Percentiles rank a stretch among this genome's conserved stretches.
Conservation (phyloP, 1,140 invertebrate genomes). For the Palaemon carinicauda region DNA sequence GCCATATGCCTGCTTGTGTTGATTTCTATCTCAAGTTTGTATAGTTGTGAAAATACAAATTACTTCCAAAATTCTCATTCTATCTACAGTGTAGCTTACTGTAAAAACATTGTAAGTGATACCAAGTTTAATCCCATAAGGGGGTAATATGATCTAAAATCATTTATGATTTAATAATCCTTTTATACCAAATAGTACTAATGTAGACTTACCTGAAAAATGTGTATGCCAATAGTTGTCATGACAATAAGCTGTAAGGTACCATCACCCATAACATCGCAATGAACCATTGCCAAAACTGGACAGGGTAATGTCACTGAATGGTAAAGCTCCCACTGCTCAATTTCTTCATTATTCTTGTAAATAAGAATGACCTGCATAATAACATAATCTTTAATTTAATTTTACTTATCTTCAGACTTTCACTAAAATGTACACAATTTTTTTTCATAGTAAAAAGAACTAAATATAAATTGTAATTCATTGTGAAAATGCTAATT, state of each 20-base stretch:
- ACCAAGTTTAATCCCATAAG: no score
- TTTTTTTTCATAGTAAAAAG: no score
- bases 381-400: neutral
- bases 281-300: constrained; percentile 19
- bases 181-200: neutral
- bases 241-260: constrained; percentile 33
- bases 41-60: no score
- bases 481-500: neutral
- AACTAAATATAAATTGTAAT: neutral
- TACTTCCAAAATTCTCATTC: no score
- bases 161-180: no score
- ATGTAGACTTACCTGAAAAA: constrained; percentile 42
- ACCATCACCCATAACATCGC: constrained; percentile 41
- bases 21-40: no score
- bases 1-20: no score
- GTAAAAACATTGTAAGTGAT: neutral
- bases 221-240: constrained; percentile 40
- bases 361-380: constrained; percentile 20
- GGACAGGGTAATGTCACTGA: constrained; percentile 30
- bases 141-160: no score
- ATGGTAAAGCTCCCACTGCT: constrained; percentile 14
- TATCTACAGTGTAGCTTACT: no score
- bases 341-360: constrained; percentile 3
- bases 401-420: neutral
- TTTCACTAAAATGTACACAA: no score